Evolutionary conservation across 2,113 vertebrate genomes (phyloP), one percentile per base, ranked within the genome.

Genomic region (Ptilonorhynchus violaceus): DNA sequence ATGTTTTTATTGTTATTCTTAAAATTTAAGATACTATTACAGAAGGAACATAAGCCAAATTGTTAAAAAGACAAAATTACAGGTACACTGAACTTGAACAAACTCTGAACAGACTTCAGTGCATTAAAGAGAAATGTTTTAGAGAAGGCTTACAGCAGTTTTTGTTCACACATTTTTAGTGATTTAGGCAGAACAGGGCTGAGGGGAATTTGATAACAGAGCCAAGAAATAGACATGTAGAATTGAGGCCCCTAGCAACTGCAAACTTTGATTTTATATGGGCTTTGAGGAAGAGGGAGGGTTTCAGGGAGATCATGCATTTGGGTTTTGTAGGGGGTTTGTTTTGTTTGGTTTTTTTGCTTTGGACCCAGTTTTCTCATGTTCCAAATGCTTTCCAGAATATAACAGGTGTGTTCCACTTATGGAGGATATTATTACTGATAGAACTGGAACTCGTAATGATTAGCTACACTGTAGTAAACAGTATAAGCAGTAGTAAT

Each of bases 301-400:
- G 3, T 28, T 81, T 81, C 1, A 2, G 8, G 6, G 4, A 2
- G 2, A 47, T 50, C 19, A 42, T 3, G 1, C 2, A n/a, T 50
- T 72, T 67, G 17, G 3, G 3, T 35, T 93, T 74, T 55, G 4
- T 21, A 41, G 4, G 7, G 8, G 5, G 15, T 62, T 70, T 18
- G 3, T 15, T 69, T 33, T 2, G 19, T 9, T 69, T 46, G 39
- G 9, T 6, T 11, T 58, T 58, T 47, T 63, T 73, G 8, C 8
- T 81, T 64, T 9, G 8, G 7, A 24, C 3, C 68, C 24, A 33
- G 17, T 12, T 67, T 91, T 59, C 8, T 55, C 23, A 28, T 5
- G 3, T 78, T 69, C 30, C 5, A 56, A 31, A 50, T 39, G 46
- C 4, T 56, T 66, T 75, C 37, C 27, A 39, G 27, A n/a, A 66